Evolutionary conservation across 1,140 invertebrate species (phyloP), one percentile per base, ranked within the genome.

Genomic region (Myzus persicae): DNA sequence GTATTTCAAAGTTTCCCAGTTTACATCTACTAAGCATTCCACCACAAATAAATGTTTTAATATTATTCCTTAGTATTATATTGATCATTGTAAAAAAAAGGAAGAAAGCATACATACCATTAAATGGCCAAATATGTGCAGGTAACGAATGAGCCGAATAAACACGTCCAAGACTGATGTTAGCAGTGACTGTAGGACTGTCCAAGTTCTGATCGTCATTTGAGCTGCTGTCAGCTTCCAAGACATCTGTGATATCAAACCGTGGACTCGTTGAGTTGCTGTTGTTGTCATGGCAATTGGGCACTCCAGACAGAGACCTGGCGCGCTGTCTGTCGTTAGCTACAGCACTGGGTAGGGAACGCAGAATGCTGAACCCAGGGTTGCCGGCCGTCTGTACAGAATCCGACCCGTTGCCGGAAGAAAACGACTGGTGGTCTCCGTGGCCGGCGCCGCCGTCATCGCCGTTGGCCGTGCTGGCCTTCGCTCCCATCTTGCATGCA

Each of bases 101-200:
- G n/a, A 91, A 93, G 42, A 31, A 54, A 90, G 36, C 20, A 42
- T 94, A 96, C 96, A 96, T 95, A 98, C 98, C 98, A 95, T 98
- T 98, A 94, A 98, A 96, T 94, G 98, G 98, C 97, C 97, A 98
- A 96, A 98, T 98, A 95, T 98, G 98, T 94, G 97, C 98, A 95
- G 98, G 98, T 95, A 98, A 96, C 94, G 98, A 98, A 95, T 98
- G 98, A 94, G 98, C 97, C 93, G 97, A 97, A 95, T 98, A 98
- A 31, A 98, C 97, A 94, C 98, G 96, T 93, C 97, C 97, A 38
- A 93, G 93, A 89, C 94, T 94, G 59, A 95, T 94, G 93, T 94
- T 94, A 54, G 95, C 94, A 93, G 94, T 94, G 92, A 95, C 94
- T 5, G 93, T 94, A 24, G 95, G 95, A 93, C 95, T 95, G 90